Conservation (phyloP, 1,140 invertebrate species). For the Apis mellifera region DNA sequence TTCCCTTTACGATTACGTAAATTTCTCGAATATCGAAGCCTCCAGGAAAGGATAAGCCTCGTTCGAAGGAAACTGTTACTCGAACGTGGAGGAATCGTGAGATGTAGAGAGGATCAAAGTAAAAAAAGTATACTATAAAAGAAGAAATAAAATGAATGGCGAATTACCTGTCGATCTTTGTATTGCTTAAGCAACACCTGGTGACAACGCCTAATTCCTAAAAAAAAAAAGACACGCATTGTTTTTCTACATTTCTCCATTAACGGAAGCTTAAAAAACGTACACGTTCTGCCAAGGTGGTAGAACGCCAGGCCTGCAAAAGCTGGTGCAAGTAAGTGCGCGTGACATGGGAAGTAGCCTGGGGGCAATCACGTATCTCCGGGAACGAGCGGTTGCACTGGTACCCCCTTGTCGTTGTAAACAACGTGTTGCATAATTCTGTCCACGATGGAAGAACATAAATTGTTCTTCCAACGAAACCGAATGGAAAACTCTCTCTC, state of each 20-base stretch:
- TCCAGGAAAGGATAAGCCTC: not conserved
- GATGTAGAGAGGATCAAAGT: too few species aligned
- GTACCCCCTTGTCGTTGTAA: conserved; percentile 33
- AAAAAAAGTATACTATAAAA: not conserved
- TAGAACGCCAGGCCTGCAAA: not conserved
- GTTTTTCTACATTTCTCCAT: not conserved
- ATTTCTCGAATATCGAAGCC: not conserved
- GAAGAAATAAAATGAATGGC: not conserved
- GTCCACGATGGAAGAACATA: conserved; percentile 10
- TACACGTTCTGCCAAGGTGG: not conserved
- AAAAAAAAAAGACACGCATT: not conserved
- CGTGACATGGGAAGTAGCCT: conserved; percentile 41
- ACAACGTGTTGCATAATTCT: conserved; percentile 41
- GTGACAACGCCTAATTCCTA: too few species aligned
- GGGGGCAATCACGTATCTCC: conserved; percentile 34
- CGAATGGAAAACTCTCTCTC: not conserved
- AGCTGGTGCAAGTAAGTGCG: conserved; percentile 31
- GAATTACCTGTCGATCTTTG: not conserved
- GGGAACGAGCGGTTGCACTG: conserved; percentile 25
- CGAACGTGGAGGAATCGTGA: not conserved
- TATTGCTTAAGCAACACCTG: not conserved
- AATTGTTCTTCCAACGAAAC: conserved; percentile 14
- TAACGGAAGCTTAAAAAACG: conserved; percentile 21
- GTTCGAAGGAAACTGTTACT: not conserved
- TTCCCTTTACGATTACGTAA: conserved; percentile 8